Conservation (phyloP, 1,140 invertebrate genomes). For the Tyrophagus putrescentiae region DNA sequence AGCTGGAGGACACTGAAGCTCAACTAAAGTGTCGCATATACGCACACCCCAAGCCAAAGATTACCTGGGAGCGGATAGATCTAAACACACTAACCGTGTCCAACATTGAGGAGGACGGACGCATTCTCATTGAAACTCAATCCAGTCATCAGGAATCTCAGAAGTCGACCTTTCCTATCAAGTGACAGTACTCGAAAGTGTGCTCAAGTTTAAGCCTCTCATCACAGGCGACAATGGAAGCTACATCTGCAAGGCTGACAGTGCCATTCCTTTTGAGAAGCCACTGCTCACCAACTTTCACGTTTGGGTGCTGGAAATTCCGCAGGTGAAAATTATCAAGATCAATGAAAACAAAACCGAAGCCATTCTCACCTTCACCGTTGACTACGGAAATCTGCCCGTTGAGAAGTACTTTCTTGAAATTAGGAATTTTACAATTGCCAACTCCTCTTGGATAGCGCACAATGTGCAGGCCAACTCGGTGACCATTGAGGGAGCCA, state of each 20-base stretch:
- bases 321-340: constrained; percentile 25
- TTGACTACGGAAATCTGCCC: constrained; percentile 27
- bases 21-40: neutral
- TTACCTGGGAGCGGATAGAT: constrained; percentile 3
- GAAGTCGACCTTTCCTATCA: neutral
- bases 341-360: constrained; percentile 24
- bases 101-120: constrained; percentile 2
- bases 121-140: neutral
- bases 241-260: constrained; percentile 23
- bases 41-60: constrained; percentile 3
- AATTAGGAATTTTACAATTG: constrained; percentile 27
- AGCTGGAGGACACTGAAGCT: neutral
- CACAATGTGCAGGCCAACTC: constrained; percentile 22
- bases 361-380: constrained; percentile 23
- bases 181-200: constrained; percentile 11
- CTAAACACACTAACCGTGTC: neutral
- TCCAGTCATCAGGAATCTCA: neutral
- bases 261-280: constrained; percentile 21
- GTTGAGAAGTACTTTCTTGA: constrained; percentile 26
- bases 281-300: neutral
- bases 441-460: constrained; percentile 22
- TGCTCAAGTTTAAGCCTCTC: constrained; percentile 22
- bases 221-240: constrained; percentile 24
- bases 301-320: constrained; percentile 24
- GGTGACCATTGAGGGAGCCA: constrained; percentile 19